phyloP scores from a whole-genome alignment of 64 coral and sea anemone genomes.

The Montipora sp. region DNA sequence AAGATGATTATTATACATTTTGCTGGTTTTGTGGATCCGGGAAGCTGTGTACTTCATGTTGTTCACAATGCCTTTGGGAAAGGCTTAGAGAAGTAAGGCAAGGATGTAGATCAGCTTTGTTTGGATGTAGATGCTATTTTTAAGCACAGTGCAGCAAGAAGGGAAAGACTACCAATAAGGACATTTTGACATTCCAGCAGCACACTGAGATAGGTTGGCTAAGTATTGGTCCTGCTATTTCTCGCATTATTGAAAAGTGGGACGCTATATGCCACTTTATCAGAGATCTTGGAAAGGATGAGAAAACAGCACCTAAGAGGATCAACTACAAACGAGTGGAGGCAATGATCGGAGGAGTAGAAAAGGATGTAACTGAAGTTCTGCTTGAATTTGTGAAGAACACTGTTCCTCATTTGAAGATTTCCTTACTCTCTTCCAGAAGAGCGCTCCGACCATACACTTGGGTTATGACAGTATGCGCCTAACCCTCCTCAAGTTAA shows the following conservation, averaged over 20 bases:
- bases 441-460: background rate
- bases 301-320: background rate
- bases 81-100: conserved; percentile 1
- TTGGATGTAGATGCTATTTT: conserved; percentile 23
- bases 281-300: background rate
- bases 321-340: background rate
- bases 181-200: background rate
- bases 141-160: background rate
- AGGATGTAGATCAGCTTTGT: conserved; percentile 14
- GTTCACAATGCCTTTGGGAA: conserved; percentile 17
- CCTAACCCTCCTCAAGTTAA: background rate
- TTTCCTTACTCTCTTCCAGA: background rate
- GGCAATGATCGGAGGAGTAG: background rate
- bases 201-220: background rate
- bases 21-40: no score
- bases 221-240: background rate
- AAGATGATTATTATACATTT: no score
- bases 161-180: background rate
- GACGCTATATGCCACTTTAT: background rate
- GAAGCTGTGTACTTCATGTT: background rate
- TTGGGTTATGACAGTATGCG: background rate
- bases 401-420: background rate
- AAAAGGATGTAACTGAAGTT: background rate
- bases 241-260: background rate
- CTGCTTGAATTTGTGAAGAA: background rate